Percentiles rank a stretch among this genome's conserved stretches.
These are phyloP conservation scores for Dyspetes luteomarginatus DNA, from an alignment of 2,888 invertebrate species.

Conservation along the genomic window DNA sequence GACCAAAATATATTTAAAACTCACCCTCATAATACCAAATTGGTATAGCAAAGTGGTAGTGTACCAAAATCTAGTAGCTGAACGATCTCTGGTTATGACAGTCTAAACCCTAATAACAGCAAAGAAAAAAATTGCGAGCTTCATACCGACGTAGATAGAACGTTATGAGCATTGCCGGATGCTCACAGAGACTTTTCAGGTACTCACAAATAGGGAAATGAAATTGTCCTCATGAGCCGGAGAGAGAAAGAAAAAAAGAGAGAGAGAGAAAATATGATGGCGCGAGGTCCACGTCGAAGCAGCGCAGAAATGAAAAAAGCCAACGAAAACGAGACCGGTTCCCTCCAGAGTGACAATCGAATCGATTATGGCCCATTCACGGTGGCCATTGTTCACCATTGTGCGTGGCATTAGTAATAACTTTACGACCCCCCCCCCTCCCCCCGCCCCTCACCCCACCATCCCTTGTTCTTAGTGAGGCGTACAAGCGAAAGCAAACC, in stretches of 20 bases:
- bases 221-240: not conserved
- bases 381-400: conserved; percentile 70
- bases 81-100: not conserved
- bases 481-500: conserved; percentile 9
- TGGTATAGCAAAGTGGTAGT: conserved; percentile 19
- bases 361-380: conserved; percentile 77
- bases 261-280: conserved; percentile 24
- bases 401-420: conserved; percentile 72
- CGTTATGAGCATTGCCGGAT: too few species aligned
- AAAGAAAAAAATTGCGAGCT: conserved; percentile 2
- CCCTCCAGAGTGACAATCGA: conserved; percentile 73
- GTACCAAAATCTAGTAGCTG: conserved; percentile 19
- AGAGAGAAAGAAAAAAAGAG: not conserved
- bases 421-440: conserved; percentile 72
- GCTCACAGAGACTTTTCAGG: conserved; percentile 17
- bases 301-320: not conserved
- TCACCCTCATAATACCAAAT: not conserved
- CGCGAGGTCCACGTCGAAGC: too few species aligned
- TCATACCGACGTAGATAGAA: conserved; percentile 1
- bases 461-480: too few species aligned
- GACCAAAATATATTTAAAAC: conserved; percentile 22
- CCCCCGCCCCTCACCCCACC: too few species aligned
- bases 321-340: conserved; percentile 61
- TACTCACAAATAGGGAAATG: conserved; percentile 6
- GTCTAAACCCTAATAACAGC: conserved; percentile 4